phyloP scores from a whole-genome alignment of 2,888 invertebrate genomes.

The Dynastes grantii region DNA sequence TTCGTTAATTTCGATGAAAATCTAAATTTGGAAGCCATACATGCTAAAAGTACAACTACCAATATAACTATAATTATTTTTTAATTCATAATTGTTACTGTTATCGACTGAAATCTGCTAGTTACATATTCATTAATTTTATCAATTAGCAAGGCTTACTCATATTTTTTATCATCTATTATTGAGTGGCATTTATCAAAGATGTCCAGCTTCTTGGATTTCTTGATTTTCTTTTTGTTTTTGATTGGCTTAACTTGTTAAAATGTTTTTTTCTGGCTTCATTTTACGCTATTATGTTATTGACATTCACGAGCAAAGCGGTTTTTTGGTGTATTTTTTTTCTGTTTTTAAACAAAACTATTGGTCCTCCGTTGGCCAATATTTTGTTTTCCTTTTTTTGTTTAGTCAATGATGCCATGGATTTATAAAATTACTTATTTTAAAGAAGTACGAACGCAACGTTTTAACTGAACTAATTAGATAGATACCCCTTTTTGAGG shows the following conservation, averaged over 20 bases:
- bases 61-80: too few species aligned
- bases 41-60: too few species aligned
- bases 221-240: conserved; percentile 40
- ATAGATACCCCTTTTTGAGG: not conserved
- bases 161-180: conserved; percentile 36
- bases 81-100: not conserved
- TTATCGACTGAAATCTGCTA: conserved; percentile 26
- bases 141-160: conserved; percentile 42
- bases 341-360: conserved; percentile 39
- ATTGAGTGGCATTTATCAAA: conserved; percentile 38
- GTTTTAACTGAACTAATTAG: not conserved
- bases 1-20: conserved; percentile 23
- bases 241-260: conserved; percentile 52
- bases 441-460: not conserved
- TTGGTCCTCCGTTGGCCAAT: conserved; percentile 19
- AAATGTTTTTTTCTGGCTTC: conserved; percentile 52
- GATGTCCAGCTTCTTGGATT: conserved; percentile 40
- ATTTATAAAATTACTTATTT: conserved; percentile 22
- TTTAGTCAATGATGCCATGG: conserved; percentile 12
- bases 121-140: conserved; percentile 41
- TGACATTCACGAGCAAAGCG: conserved; percentile 48
- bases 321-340: conserved; percentile 43
- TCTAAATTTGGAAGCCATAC: not conserved
- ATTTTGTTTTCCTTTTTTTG: conserved; percentile 40
- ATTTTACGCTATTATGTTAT: conserved; percentile 51